Conservation (phyloP, 2,113 vertebrate species). For the Antigone vipio region DNA sequence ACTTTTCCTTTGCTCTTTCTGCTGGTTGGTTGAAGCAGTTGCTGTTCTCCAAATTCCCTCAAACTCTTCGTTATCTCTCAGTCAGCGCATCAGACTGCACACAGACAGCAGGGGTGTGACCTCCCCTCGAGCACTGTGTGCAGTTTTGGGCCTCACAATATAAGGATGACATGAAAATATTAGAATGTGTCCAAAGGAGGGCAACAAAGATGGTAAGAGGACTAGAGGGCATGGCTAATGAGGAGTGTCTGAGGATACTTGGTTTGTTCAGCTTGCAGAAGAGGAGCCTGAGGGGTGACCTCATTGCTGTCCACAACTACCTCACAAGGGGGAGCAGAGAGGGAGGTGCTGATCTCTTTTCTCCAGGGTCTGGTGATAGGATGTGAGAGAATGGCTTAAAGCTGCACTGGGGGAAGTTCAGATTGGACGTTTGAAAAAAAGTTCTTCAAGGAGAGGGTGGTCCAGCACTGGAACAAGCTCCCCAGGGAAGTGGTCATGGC, state of each 20-base stretch:
- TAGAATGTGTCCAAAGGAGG: background rate
- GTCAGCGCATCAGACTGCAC: background rate
- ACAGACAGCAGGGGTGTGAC: fast-evolving
- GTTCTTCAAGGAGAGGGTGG: background rate
- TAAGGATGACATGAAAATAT: background rate
- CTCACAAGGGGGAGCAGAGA: background rate
- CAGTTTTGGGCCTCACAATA: background rate
- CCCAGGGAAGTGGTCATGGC: background rate
- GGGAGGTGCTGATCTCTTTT: background rate
- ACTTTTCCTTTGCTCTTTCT: background rate
- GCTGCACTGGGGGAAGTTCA: background rate
- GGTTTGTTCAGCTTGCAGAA: background rate
- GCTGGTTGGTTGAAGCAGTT: background rate
- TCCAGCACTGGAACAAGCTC: background rate
- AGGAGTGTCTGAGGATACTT: background rate
- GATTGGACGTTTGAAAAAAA: background rate
- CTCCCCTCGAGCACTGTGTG: fast-evolving
- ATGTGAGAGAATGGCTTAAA: fast-evolving
- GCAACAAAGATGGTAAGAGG: background rate
- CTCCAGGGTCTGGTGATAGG: background rate
- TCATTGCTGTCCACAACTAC: background rate
- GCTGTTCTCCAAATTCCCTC: background rate
- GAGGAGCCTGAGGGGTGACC: background rate
- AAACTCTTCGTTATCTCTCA: background rate
- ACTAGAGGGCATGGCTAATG: background rate